Conservation (phyloP, 2,888 invertebrate genomes). For the Galerucella nymphaeae region DNA sequence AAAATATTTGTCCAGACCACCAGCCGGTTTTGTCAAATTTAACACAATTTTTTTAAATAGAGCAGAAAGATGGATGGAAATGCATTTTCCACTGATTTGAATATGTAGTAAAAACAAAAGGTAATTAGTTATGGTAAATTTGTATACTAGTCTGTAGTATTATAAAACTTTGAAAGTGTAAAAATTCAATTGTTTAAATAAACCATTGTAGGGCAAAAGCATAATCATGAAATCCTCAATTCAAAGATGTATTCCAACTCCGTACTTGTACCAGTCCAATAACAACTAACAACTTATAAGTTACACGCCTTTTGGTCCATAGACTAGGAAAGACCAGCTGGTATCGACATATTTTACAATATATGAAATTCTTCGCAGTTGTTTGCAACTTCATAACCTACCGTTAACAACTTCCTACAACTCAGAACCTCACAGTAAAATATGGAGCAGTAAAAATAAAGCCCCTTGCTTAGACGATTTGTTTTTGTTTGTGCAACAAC, state of each 20-base stretch:
- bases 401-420: slow-evolving; percentile 38
- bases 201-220: background rate
- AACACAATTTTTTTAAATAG: no score
- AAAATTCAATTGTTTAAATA: no score
- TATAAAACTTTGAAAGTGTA: no score
- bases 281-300: slow-evolving; percentile 15
- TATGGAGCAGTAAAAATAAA: slow-evolving; percentile 40
- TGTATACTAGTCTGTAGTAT: no score
- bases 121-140: no score
- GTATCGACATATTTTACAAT: slow-evolving; percentile 42
- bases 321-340: slow-evolving; percentile 34
- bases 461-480: slow-evolving; percentile 33
- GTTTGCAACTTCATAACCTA: slow-evolving; percentile 44
- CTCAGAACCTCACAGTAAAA: slow-evolving; percentile 36
- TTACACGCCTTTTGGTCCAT: slow-evolving; percentile 18
- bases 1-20: no score
- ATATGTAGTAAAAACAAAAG: no score
- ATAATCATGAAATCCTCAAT: background rate
- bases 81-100: no score
- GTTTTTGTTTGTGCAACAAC: slow-evolving; percentile 44
- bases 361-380: slow-evolving; percentile 44
- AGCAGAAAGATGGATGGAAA: no score
- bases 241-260: background rate
- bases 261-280: slow-evolving; percentile 13
- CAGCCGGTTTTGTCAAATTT: no score